Evolutionary conservation across 2,797 vertebrate genomes (phyloP).

Genomic region (Rhabdomys pumilio): DNA sequence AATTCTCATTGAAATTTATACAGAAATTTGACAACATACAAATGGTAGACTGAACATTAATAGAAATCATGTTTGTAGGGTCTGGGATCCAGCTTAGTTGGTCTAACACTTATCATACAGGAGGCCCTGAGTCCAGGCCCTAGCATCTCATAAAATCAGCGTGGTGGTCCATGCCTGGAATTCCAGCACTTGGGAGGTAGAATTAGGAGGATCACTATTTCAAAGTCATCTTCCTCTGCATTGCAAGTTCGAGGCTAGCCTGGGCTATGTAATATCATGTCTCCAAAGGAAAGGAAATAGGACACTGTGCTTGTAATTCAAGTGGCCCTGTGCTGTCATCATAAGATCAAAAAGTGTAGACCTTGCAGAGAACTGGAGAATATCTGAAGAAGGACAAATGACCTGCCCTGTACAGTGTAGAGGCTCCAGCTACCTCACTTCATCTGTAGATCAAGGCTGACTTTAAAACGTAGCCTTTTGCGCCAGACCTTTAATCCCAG

Average conservation of each 20-base stretch:
- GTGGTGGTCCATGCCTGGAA: not conserved
- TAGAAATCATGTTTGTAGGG: not conserved
- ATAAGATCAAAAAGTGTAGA: not conserved
- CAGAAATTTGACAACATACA: not conserved
- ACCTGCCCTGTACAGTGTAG: not conserved
- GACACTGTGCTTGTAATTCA: not conserved
- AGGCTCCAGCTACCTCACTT: not conserved
- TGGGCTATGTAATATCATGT: not conserved
- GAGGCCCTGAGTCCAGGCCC: not conserved
- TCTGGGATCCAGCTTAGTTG: not conserved
- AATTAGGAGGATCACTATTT: not conserved
- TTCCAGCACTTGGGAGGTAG: not conserved
- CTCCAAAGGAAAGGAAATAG: not conserved
- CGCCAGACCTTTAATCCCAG: not conserved
- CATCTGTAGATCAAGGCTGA: not conserved
- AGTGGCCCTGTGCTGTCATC: not conserved
- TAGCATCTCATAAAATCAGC: not conserved
- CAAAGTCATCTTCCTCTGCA: not conserved
- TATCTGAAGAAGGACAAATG: not conserved
- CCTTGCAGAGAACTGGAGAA: not conserved
- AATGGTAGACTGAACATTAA: not conserved
- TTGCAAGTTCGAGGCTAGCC: not conserved
- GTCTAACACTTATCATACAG: not conserved
- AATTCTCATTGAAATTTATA: not conserved
- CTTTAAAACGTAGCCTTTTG: constrained; percentile 17